Percentiles rank a stretch among this genome's conserved stretches.
phyloP scores from a whole-genome alignment of 92 coral and sea anemone genomes.

The Hydrozoanthus gracilis region DNA sequence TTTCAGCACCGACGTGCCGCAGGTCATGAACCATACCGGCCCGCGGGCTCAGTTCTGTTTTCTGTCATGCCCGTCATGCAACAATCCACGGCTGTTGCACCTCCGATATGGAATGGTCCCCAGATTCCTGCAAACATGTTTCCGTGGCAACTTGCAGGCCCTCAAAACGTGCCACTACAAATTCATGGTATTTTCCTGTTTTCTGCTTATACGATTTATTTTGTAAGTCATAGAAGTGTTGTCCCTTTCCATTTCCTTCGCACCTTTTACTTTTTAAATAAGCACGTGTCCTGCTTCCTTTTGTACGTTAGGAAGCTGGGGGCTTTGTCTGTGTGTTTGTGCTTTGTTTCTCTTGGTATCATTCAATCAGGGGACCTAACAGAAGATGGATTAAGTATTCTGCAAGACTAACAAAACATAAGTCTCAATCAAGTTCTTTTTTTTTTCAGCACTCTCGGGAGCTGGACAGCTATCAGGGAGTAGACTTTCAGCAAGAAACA shows the following conservation, averaged over 20 bases:
- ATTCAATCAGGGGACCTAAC: too few species aligned
- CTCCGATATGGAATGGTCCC: conserved; percentile 93
- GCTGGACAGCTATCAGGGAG: conserved; percentile 36
- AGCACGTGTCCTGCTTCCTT: too few species aligned
- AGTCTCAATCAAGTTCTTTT: not conserved
- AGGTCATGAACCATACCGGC: conserved; percentile 90
- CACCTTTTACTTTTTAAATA: too few species aligned
- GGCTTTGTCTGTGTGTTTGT: too few species aligned
- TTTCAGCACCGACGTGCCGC: conserved; percentile 75
- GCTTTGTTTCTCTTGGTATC: too few species aligned
- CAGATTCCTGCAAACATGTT: conserved; percentile 82
- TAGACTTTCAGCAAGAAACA: conserved; percentile 42
- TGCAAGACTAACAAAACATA: too few species aligned
- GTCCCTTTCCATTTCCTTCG: not conserved
- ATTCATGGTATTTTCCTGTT: conserved; percentile 31
- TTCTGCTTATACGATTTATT: not conserved
- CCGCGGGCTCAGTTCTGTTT: conserved; percentile 91
- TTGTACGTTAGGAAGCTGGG: too few species aligned
- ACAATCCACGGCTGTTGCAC: conserved; percentile 83
- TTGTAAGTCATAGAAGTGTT: not conserved
- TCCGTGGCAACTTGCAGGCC: conserved; percentile 85
- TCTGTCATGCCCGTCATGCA: conserved; percentile 96
- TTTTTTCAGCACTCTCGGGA: conserved; percentile 28
- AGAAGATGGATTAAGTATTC: too few species aligned
- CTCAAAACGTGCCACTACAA: conserved; percentile 44